Evolutionary conservation across 2,113 vertebrate species (phyloP).

Genomic region (Pavo muticus): DNA sequence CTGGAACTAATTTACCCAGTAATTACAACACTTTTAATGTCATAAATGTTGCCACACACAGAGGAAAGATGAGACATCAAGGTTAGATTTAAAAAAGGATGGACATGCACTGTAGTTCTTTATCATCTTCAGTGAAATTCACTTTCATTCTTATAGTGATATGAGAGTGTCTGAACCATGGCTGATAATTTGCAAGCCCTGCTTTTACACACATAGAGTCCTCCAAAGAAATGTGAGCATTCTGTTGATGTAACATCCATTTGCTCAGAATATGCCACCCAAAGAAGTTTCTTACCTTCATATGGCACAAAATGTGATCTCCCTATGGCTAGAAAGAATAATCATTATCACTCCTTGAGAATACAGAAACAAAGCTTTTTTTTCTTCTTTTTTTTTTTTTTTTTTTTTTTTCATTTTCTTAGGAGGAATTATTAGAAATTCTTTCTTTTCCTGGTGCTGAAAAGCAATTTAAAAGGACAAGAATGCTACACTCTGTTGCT

Average conservation of each 20-base stretch:
- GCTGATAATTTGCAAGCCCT: background rate
- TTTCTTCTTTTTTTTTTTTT: background rate
- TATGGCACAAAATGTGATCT: background rate
- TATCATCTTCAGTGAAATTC: background rate
- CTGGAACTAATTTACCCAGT: background rate
- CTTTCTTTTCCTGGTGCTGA: background rate
- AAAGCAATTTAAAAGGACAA: background rate
- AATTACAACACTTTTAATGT: background rate
- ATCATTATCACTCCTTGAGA: background rate
- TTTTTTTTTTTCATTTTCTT: background rate
- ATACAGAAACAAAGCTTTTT: no score
- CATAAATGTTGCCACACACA: background rate
- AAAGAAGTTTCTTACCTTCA: background rate
- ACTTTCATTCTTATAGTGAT: background rate
- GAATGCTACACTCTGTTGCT: background rate
- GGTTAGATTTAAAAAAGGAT: background rate
- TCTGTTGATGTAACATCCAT: background rate
- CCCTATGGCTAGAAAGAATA: background rate
- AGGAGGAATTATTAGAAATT: background rate
- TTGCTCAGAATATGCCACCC: background rate
- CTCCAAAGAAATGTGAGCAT: accelerated
- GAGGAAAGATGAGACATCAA: background rate
- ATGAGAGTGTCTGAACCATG: background rate
- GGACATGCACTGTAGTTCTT: background rate
- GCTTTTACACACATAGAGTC: background rate